phyloP scores from a whole-genome alignment of 2,113 vertebrate species.

The Callopanchax toddi region DNA sequence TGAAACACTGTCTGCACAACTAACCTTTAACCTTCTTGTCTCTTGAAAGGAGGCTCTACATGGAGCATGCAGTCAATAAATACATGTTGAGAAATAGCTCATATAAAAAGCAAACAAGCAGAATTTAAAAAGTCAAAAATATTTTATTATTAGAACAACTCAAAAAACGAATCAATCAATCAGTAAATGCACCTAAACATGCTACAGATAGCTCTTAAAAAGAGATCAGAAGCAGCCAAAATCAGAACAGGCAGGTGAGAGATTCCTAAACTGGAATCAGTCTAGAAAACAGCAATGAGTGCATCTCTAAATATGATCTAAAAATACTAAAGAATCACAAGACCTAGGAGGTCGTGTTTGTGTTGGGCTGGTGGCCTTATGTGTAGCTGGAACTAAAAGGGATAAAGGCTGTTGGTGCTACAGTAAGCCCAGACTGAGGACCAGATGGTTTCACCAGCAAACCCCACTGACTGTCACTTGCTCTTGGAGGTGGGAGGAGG shows the following conservation, averaged over 20 bases:
- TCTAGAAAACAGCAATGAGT: background rate
- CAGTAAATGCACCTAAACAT: background rate
- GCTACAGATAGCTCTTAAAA: background rate
- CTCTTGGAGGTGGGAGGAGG: slow-evolving; percentile 34
- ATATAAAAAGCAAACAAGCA: too few relatives aligned
- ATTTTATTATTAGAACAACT: too few relatives aligned
- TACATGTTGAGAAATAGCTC: too few relatives aligned
- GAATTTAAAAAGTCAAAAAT: too few relatives aligned
- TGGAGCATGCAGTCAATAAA: too few relatives aligned
- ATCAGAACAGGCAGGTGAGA: background rate
- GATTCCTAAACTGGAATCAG: background rate
- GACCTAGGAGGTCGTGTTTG: background rate
- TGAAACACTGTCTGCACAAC: too few relatives aligned
- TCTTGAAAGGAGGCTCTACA: too few relatives aligned
- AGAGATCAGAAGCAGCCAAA: too few relatives aligned
- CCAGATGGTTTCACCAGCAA: slow-evolving; percentile 74
- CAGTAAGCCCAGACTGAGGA: slow-evolving; percentile 62
- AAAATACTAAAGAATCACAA: background rate
- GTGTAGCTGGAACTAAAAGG: slow-evolving; percentile 24
- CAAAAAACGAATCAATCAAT: background rate
- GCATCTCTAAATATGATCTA: background rate
- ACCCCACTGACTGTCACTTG: slow-evolving; percentile 48
- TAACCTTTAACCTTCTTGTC: too few relatives aligned
- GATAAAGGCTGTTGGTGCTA: slow-evolving; percentile 30
- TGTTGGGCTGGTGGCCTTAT: slow-evolving; percentile 17